Base-by-base conservation (phyloP, 2,888 invertebrate genomes). In the Andrena minutula region DNA sequence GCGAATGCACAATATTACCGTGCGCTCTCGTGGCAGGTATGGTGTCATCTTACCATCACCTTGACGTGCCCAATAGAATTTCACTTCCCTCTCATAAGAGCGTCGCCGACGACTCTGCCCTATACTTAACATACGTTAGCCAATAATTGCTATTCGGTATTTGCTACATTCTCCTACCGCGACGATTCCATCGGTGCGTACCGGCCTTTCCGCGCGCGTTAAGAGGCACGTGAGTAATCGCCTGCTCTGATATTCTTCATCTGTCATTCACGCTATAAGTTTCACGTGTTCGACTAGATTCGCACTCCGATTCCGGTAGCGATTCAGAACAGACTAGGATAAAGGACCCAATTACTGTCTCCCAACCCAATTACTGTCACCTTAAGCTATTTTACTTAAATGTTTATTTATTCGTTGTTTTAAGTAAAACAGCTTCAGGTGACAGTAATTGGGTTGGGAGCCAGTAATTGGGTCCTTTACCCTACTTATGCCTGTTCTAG, bases 91-190 rank as follows among this genome's bases (percentile, higher is more conserved):
- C 83, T 91, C 84, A 91, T 91, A 86, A 91, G 85, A 79, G 65
- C 76, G 69, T 73, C 79, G 84, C 88, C 87, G 91, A 86, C 85
- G 80, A 78, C 78, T 84, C 78, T 89, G 80, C 88, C 88, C 90
- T 90, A 84, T 89, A 90, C 82, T 91, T 91, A 91, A 87, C 90
- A 90, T 91, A 90, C 87, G 88, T 91, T 89, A 89, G 79, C 74
- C 86, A 83, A 89, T 90, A 90, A 91, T 91, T 89, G 88, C 64
- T 71, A 49, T 70, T 71, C 51, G 75, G 78, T 83, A 85, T 88
- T 83, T 83, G 82, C 58, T 56, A 53, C 68, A 83, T 56, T 75
- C 72, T 70, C 56, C 53, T 61, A 65, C 53, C 41, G 41, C 64
- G 35, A 53, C 53, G 32, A 23, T 71, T 28, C 49, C 60, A 26